These are phyloP conservation scores for Rosalia funebris DNA, from an alignment of 2,888 invertebrate genomes.

Conservation along the genomic window DNA sequence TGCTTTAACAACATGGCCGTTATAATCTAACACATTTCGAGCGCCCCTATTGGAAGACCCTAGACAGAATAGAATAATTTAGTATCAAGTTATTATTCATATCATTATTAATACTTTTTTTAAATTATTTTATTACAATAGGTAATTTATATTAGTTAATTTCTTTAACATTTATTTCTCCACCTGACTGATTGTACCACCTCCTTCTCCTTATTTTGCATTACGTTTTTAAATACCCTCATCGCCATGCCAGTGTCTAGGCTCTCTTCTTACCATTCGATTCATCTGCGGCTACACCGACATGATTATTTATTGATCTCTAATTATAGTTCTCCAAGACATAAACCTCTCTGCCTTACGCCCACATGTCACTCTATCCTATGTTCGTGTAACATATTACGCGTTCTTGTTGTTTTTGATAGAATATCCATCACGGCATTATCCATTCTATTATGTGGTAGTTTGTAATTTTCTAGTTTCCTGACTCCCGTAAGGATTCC, in stretches of 20 bases:
- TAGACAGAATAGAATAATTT: too few relatives aligned
- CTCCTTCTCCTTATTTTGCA: too few relatives aligned
- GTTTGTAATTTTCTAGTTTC: constrained; percentile 41
- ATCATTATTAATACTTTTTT: too few relatives aligned
- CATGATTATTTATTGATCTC: constrained; percentile 55
- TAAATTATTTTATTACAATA: too few relatives aligned
- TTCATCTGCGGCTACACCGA: constrained; percentile 52
- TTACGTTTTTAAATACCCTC: too few relatives aligned
- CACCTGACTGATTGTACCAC: too few relatives aligned
- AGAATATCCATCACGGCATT: constrained; percentile 34
- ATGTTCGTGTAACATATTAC: constrained; percentile 38
- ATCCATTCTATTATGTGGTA: constrained; percentile 36
- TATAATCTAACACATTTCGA: too few relatives aligned
- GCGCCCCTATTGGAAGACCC: too few relatives aligned
- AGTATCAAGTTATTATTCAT: too few relatives aligned
- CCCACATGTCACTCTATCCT: constrained; percentile 51
- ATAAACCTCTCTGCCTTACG: constrained; percentile 52
- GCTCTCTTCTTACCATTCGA: constrained; percentile 43
- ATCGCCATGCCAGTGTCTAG: not conserved
- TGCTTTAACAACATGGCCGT: too few relatives aligned
- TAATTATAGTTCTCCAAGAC: constrained; percentile 54
- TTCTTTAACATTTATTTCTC: too few relatives aligned
- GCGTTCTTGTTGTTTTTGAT: constrained; percentile 33
- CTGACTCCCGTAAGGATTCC: constrained; percentile 36
- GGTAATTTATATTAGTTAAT: too few relatives aligned